A percentile compares a stretch with the other conserved stretches of the same genome.
Evolutionary conservation across 37 sponge, comb jelly and placozoan species (phyloP).

Genomic region (Geodia barretti): DNA sequence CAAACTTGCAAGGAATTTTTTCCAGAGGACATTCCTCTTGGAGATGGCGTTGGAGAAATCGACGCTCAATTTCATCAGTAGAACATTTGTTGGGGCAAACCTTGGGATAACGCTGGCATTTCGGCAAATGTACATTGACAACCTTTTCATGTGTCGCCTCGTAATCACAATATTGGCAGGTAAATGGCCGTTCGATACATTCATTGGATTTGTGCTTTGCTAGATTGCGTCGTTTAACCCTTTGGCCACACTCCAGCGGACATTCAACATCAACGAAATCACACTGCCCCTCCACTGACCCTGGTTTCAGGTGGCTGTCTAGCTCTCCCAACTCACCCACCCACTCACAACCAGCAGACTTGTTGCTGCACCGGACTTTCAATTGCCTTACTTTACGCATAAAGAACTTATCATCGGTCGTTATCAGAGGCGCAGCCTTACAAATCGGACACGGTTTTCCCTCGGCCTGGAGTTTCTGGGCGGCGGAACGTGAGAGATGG

Average conservation of each 20-base stretch:
- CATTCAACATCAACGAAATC: too few species aligned
- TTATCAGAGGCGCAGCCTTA: too few species aligned
- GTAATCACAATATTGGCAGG: slow-evolving; percentile 32
- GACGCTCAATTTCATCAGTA: not conserved
- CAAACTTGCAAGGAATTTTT: slow-evolving; percentile 23
- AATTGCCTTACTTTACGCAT: slow-evolving; percentile 12
- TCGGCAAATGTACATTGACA: slow-evolving; percentile 3
- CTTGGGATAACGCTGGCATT: slow-evolving; percentile 12
- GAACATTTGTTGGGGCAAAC: slow-evolving; percentile 28
- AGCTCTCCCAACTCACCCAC: slow-evolving; percentile 15
- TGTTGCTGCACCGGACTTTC: slow-evolving; percentile 27
- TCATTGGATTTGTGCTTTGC: too few species aligned
- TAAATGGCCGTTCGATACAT: slow-evolving; percentile 16
- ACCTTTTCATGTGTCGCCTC: slow-evolving; percentile 18
- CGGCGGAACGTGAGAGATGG: too few species aligned
- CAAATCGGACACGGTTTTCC: too few species aligned
- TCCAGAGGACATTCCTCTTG: slow-evolving; percentile 34
- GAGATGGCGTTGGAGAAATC: slow-evolving; percentile 10
- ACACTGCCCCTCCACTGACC: too few species aligned
- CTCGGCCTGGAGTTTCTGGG: too few species aligned
- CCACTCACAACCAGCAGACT: slow-evolving; percentile 46
- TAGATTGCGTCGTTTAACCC: too few species aligned
- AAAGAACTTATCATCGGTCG: slow-evolving; percentile 18
- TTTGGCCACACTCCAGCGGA: too few species aligned
- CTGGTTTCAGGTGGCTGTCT: slow-evolving; percentile 19